A percentile compares a stretch with the other conserved stretches of the same genome.
Conservation (phyloP, 2,888 invertebrate genomes). For the Acanthosepion esculentum region DNA sequence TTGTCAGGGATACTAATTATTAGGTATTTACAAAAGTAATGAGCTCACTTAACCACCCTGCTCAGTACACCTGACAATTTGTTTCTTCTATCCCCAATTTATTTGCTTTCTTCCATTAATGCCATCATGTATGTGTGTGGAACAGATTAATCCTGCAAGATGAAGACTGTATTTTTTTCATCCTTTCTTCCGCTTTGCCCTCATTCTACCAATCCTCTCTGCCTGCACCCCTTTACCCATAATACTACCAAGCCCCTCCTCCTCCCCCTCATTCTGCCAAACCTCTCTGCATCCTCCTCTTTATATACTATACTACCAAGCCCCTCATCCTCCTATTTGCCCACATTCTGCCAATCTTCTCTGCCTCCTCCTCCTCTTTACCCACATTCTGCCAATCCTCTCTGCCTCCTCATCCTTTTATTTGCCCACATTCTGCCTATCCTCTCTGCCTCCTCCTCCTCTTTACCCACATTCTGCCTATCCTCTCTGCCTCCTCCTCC, state of each 20-base stretch:
- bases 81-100: not conserved
- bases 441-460: not conserved
- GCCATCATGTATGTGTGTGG: not conserved
- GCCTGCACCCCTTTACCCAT: not conserved
- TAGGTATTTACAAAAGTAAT: no score
- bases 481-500: not conserved
- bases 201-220: not conserved
- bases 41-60: no score
- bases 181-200: not conserved
- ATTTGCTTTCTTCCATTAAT: no score
- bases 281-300: not conserved
- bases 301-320: not conserved
- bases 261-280: not conserved
- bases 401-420: not conserved
- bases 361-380: not conserved
- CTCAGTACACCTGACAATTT: not conserved
- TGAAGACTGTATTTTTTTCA: no score
- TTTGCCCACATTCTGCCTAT: not conserved
- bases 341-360: rapidly evolving
- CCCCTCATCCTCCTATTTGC: not conserved
- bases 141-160: no score
- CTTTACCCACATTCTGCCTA: not conserved
- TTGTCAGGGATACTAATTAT: no score
- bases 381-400: not conserved
- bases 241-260: not conserved